phyloP scores from a whole-genome alignment of 2,797 vertebrate genomes.

The Centroberyx gerrardi region DNA sequence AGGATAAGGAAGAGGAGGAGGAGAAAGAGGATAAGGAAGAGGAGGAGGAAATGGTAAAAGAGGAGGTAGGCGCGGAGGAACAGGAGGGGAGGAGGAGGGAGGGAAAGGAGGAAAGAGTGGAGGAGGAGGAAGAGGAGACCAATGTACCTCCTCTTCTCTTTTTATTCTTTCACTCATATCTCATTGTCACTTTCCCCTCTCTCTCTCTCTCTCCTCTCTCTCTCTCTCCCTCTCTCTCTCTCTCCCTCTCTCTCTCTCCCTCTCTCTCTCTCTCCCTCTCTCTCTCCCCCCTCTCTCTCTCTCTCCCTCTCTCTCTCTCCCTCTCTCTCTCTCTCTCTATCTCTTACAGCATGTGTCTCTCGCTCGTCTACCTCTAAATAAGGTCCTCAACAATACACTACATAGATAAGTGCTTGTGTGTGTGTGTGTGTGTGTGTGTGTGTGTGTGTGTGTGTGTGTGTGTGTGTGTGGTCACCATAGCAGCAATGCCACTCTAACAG shows the following conservation, averaged over 20 bases:
- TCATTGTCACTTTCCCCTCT: no score
- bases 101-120: conserved; percentile 10
- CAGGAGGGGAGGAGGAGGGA: neutral
- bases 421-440: conserved; percentile 23
- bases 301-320: neutral
- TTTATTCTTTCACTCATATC: no score
- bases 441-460: neutral
- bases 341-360: conserved; percentile 8
- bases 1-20: no score
- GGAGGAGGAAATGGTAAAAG: neutral
- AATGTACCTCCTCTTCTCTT: no score
- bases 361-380: neutral
- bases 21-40: no score
- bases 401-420: conserved; percentile 27
- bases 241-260: neutral
- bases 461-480: conserved; percentile 67
- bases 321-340: neutral
- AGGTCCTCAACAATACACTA: conserved; percentile 39
- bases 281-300: neutral
- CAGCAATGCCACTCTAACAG: conserved; percentile 71
- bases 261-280: neutral
- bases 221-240: no score
- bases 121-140: neutral
- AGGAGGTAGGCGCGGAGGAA: conserved; percentile 4
- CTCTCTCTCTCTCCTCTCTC: no score